A percentile compares a stretch with the other conserved stretches of the same genome.
phyloP scores from a whole-genome alignment of 2,888 invertebrate genomes.

The Agrochola macilenta region DNA sequence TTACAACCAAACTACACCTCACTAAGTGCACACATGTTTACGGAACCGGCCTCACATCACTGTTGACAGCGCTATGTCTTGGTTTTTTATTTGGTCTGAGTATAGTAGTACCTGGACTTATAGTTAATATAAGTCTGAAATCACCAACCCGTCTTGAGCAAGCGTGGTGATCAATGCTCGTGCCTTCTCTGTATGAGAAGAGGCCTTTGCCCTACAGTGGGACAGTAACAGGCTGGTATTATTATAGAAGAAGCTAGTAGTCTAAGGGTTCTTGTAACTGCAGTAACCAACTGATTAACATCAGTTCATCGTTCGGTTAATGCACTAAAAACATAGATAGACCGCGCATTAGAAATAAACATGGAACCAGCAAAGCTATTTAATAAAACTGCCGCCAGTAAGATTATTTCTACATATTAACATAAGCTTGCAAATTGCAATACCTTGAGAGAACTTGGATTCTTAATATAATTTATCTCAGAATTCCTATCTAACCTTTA shows the following conservation, averaged over 20 bases:
- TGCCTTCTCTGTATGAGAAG: no score
- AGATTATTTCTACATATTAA: constrained; percentile 39
- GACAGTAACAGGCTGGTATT: no score
- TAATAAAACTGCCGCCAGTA: constrained; percentile 18
- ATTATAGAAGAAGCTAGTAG: background rate
- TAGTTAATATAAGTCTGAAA: no score
- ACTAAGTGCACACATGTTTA: no score
- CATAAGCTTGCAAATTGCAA: constrained; percentile 21
- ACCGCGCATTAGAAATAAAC: constrained; percentile 36
- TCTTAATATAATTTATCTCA: constrained; percentile 14
- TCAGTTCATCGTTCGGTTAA: constrained; percentile 21
- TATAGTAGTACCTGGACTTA: no score
- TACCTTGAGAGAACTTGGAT: constrained; percentile 20
- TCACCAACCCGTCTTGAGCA: no score
- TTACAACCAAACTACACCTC: no score
- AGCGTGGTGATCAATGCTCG: no score
- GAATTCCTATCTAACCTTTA: constrained; percentile 8
- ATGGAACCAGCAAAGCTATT: constrained; percentile 15
- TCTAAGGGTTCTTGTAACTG: background rate
- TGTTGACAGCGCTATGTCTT: no score
- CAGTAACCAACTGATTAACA: constrained; percentile 11
- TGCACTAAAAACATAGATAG: constrained; percentile 25
- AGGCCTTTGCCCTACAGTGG: no score
- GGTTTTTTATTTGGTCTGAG: no score
- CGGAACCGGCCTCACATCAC: no score